Evolutionary conservation across 2,113 vertebrate genomes (phyloP).

Genomic region (Speoplatyrhinus poulsoni): DNA sequence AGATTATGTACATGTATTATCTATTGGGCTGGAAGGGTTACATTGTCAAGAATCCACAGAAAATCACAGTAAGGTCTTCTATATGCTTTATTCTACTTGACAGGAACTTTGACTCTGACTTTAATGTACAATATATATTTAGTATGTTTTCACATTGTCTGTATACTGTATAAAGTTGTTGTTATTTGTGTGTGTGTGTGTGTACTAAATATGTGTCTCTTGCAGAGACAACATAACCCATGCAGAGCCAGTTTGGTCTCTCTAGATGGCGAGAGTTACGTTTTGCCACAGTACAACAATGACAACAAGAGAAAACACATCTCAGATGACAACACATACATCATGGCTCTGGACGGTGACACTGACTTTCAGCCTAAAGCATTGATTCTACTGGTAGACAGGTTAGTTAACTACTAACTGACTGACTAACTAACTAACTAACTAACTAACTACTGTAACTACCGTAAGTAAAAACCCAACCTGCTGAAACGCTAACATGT

Average conservation of each 20-base stretch:
- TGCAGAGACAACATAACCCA: constrained; percentile 59
- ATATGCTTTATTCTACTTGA: neutral
- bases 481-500: neutral
- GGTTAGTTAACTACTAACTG: constrained; percentile 28
- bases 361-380: constrained; percentile 82
- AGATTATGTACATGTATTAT: constrained; percentile 85
- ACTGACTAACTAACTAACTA: neutral
- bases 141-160: neutral
- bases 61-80: constrained; percentile 61
- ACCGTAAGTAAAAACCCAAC: neutral
- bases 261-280: constrained; percentile 62
- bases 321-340: constrained; percentile 76
- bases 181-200: neutral
- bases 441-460: neutral
- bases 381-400: constrained; percentile 78
- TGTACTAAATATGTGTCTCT: neutral
- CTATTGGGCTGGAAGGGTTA: constrained; percentile 82
- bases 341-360: constrained; percentile 83
- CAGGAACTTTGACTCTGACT: too few species aligned
- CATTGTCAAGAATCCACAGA: constrained; percentile 73
- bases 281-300: constrained; percentile 61
- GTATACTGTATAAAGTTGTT: neutral
- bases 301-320: constrained; percentile 73
- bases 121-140: too few species aligned
- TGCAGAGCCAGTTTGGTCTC: constrained; percentile 70